Conservation (phyloP, 2,797 vertebrate genomes). For the Gymnoscopelus braueri region DNA sequence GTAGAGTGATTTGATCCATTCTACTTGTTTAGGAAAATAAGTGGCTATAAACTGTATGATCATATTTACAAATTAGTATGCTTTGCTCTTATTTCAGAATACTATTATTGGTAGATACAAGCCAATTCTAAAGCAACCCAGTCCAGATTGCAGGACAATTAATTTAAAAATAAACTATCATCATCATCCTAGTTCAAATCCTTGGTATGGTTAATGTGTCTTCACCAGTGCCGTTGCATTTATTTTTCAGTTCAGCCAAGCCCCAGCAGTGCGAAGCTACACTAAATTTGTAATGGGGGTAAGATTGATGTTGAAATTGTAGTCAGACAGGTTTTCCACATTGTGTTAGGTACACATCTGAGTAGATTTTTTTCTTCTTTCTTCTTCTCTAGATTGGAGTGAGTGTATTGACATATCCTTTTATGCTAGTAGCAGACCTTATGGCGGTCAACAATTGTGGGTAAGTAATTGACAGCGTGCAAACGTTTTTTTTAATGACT, state of each 20-base stretch:
- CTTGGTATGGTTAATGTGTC: neutral
- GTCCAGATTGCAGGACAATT: too few species aligned
- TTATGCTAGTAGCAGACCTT: constrained; percentile 88
- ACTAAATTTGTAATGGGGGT: constrained; percentile 92
- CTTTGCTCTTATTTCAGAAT: too few species aligned
- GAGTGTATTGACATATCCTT: constrained; percentile 88
- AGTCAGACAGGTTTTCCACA: neutral
- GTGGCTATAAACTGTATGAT: too few species aligned
- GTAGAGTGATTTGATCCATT: too few species aligned
- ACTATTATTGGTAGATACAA: too few species aligned
- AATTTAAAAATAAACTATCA: too few species aligned
- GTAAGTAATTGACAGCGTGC: constrained; percentile 70
- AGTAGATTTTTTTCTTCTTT: neutral
- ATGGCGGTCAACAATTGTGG: constrained; percentile 92
- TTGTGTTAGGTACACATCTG: neutral
- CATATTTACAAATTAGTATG: too few species aligned
- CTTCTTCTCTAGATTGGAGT: constrained; percentile 82
- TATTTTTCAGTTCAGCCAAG: constrained; percentile 86
- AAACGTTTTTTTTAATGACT: too few species aligned
- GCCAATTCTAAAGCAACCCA: too few species aligned
- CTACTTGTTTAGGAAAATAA: too few species aligned
- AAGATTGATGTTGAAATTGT: constrained; percentile 22
- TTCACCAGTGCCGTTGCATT: neutral
- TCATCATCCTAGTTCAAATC: too few species aligned
- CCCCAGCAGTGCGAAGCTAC: constrained; percentile 88